A percentile compares a stretch with the other conserved stretches of the same genome.
Evolutionary conservation across 2,888 invertebrate species (phyloP).

Genomic region (Adelognathus sp.): DNA sequence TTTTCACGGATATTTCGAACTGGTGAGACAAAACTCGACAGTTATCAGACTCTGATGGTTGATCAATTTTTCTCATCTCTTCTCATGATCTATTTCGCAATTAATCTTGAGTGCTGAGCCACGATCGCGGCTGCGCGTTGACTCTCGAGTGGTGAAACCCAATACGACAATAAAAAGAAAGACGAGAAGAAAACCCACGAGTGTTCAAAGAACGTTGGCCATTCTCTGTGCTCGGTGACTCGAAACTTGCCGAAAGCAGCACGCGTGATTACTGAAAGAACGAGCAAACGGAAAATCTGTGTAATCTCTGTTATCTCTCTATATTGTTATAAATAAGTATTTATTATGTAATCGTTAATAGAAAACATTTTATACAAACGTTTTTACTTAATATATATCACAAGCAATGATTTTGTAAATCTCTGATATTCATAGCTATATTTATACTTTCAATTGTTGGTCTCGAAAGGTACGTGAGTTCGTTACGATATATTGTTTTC

Average conservation of each 20-base stretch:
- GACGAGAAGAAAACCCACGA: neutral
- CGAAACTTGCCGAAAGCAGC: neutral
- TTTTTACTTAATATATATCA: conserved; percentile 69
- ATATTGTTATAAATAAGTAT: conserved; percentile 79
- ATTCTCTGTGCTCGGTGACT: neutral
- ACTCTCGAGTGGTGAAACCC: neutral
- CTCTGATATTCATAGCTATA: conserved; percentile 12
- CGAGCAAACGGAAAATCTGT: conserved; percentile 42
- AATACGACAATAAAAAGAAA: neutral
- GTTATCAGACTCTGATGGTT: neutral
- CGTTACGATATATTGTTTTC: conserved; percentile 11
- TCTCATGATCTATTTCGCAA: neutral
- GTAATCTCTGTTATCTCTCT: conserved; percentile 69
- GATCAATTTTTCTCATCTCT: neutral
- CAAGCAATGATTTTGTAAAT: conserved; percentile 69
- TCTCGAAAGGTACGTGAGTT: neutral
- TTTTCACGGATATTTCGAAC: neutral
- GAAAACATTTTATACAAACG: conserved; percentile 75
- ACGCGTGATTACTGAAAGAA: neutral
- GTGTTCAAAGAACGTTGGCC: conserved; percentile 3
- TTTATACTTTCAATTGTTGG: neutral
- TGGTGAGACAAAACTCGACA: neutral
- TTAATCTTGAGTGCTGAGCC: neutral
- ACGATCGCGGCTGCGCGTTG: neutral
- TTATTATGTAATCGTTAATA: conserved; percentile 79